Evolutionary conservation across 2,113 vertebrate species (phyloP), one percentile per base, ranked within the genome.

Genomic region (Larimichthys crocea): DNA sequence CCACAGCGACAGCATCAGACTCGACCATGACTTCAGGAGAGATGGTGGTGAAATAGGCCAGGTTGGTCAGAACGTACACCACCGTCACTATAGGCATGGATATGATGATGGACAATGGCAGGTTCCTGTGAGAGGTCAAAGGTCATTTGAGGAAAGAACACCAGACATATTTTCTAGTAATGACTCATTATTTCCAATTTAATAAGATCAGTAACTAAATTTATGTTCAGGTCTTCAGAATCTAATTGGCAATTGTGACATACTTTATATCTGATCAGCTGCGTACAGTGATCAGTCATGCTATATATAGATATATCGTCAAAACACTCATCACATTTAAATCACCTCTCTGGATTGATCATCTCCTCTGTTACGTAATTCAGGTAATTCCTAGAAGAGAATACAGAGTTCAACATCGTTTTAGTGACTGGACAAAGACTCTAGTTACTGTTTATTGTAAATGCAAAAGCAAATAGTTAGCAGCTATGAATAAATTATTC

Each of bases 311-410:
- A 40, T 40, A 40, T 8, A 40, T 79, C 66, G 55, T 84, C 70
- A 83, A 90, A 68, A 87, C 82, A 91, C 87, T 84, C 67, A 82
- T 69, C 71, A 86, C 85, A 83, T 84, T 87, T 79, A 89, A 86
- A 69, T 92, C 89, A 95, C 94, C 91, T 95, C 89, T 95, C 93
- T 85, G 94, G 94, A 87, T 95, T 87, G 91, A 95, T 93, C 93
- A 95, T 95, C 91, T 95, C 94, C 66, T 94, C 94, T 0, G 94
- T 95, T 3, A 95, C 94, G 20, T 94, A 95, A 74, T 95, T 95
- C 87, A 95, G 88, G 82, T 95, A 95, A 82, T 95, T 95, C 94
- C 94, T 95, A 29, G 19, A 66, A 29, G 44, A 59, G 76, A 61
- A 65, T 10, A 66, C 0, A 46, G 19, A 42, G 14, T 42, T 17